Evolutionary conservation across 1,140 invertebrate species (phyloP), one percentile per base, ranked within the genome.

Genomic region (Sycobia sp.): DNA sequence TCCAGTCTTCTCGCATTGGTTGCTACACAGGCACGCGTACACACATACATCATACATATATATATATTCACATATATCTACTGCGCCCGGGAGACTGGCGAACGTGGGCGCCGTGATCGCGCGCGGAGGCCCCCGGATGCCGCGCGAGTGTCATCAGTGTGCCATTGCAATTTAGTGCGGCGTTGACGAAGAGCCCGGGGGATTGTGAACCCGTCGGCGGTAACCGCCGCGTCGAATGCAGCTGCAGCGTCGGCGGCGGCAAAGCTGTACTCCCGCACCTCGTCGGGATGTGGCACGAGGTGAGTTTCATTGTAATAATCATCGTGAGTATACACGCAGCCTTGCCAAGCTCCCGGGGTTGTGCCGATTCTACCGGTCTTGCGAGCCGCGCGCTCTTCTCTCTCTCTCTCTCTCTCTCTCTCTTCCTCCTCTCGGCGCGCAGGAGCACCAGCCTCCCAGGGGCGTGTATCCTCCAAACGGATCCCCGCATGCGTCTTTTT

Each of bases 231-330:
- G 44, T 4, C 41, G 18, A 18, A 5, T 3, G 18, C n/a, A 16
- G 10, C 18, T 5, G 41, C 18, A 18, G 16, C 18, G 18, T 23
- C 3, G 3, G 16, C 41, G n/a, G 16, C 41, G 41, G 41, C 47
- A 3, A 4, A 2, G 1, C 29, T 16, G 4, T 0, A 22, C 2
- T 49, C 44, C 22, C 20, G 22, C 32, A 29, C 32, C 5, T 23
- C 71, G 64, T 59, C 72, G 74, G 74, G 77, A 77, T 78, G 75
- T 75, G 72, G 75, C 76, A 77, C 73, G 75, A 78, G 76, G 76
- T 78, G 69, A 78, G 75, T 75, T 47, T 62, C 50, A 49, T n/a
- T n/a, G n/a, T n/a, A n/a, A n/a, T n/a, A 58, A 4, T 11, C 13
- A 3, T 39, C 36, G 7, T 39, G 7, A 39, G 10, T 39, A 5